These are phyloP conservation scores for Neosilurus hyrtlii DNA, from an alignment of 2,797 vertebrate species.

Conservation along the genomic window DNA sequence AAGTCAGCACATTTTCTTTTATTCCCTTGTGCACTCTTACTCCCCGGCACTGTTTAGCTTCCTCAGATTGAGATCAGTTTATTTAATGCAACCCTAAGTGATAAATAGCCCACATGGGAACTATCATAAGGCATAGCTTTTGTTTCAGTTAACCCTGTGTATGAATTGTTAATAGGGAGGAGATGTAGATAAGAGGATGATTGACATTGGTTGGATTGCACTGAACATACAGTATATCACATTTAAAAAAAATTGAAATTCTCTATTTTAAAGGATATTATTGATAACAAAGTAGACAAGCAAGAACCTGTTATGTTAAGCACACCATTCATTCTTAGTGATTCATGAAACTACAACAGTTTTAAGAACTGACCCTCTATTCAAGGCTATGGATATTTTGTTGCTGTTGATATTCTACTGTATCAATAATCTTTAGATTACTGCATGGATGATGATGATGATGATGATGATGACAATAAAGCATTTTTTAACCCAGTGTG, in stretches of 20 bases:
- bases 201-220: not conserved
- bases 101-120: constrained; percentile 49
- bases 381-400: not conserved
- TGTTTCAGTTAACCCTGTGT: constrained; percentile 50
- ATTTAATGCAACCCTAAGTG: constrained; percentile 50
- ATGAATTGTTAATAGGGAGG: constrained; percentile 32
- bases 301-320: not conserved
- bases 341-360: not conserved
- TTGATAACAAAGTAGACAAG: not conserved
- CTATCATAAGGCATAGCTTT: constrained; percentile 44
- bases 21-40: constrained; percentile 50
- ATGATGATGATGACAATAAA: not conserved
- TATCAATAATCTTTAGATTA: not conserved
- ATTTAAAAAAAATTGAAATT: not conserved
- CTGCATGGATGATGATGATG: not conserved
- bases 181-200: constrained; percentile 25
- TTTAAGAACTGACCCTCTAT: not conserved
- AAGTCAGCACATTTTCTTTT: constrained; percentile 53
- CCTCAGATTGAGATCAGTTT: constrained; percentile 48
- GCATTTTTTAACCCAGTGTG: not conserved
- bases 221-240: not conserved
- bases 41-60: constrained; percentile 42
- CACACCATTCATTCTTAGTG: not conserved
- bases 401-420: not conserved
- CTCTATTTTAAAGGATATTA: not conserved